A percentile compares a stretch with the other conserved stretches of the same genome.
Conservation (phyloP, 2,113 vertebrate genomes). For the Gnathochromis pfefferi region DNA sequence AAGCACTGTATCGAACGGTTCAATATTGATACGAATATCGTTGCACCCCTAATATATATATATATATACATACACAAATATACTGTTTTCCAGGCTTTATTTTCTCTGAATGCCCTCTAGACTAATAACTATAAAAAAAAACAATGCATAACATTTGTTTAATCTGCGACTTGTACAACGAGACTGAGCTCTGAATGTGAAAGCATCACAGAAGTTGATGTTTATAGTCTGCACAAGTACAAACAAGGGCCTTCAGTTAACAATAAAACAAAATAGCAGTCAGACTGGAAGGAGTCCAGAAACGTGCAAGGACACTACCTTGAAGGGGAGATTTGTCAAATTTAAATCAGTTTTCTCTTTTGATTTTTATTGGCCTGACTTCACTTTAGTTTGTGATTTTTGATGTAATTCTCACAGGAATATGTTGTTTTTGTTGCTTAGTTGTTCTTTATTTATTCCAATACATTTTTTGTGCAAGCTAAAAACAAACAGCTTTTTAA, state of each 20-base stretch:
- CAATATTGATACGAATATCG: no score
- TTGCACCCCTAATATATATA: no score
- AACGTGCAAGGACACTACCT: neutral
- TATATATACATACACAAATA: neutral
- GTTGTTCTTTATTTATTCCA: neutral
- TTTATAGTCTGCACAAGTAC: neutral
- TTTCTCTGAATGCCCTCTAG: neutral
- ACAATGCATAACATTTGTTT: neutral
- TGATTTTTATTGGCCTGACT: neutral
- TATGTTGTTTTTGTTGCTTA: neutral
- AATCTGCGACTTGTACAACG: neutral
- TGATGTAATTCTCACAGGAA: neutral
- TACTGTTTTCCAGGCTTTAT: neutral
- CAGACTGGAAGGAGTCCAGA: neutral
- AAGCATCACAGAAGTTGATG: neutral
- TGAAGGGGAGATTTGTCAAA: neutral
- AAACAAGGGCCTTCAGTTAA: neutral
- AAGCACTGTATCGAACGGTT: no score
- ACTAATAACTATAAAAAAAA: neutral
- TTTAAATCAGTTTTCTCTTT: neutral
- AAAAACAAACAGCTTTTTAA: neutral
- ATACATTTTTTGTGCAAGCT: neutral
- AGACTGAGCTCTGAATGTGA: neutral
- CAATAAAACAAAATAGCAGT: neutral
- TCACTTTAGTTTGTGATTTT: neutral